These are phyloP conservation scores for Gouania willdenowi DNA, from an alignment of 2,797 vertebrate genomes.

Conservation along the genomic window DNA sequence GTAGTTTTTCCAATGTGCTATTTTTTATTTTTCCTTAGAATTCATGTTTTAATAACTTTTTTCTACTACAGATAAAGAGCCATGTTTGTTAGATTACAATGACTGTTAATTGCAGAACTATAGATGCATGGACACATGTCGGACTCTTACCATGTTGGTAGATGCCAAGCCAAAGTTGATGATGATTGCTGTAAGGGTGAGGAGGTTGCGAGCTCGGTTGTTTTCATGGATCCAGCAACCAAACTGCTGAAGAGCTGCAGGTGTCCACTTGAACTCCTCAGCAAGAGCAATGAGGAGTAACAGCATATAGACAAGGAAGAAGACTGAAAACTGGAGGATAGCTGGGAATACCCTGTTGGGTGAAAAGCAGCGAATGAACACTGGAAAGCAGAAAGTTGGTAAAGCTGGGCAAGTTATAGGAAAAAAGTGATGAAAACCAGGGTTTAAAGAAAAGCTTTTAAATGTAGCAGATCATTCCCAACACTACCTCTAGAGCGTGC, in stretches of 20 bases:
- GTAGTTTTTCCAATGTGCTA: too few relatives aligned
- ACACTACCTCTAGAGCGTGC: background rate
- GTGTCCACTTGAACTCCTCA: constrained; percentile 71
- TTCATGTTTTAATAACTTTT: too few relatives aligned
- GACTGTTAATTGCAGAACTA: too few relatives aligned
- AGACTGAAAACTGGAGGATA: constrained; percentile 62
- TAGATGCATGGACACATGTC: too few relatives aligned
- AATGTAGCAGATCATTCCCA: background rate
- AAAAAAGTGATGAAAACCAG: too few relatives aligned
- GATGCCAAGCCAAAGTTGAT: constrained; percentile 70
- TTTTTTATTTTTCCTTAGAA: too few relatives aligned
- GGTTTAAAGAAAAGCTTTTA: background rate
- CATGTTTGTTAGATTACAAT: too few relatives aligned
- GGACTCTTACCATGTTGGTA: constrained; percentile 66
- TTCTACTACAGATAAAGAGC: too few relatives aligned
- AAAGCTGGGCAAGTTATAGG: too few relatives aligned
- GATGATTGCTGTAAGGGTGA: constrained; percentile 68
- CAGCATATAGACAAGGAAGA: constrained; percentile 65
- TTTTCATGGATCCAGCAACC: constrained; percentile 79
- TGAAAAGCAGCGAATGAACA: background rate
- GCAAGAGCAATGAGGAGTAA: constrained; percentile 70
- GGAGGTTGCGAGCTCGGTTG: constrained; percentile 71
- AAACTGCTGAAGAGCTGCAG: constrained; percentile 55
- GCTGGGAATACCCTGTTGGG: constrained; percentile 51
- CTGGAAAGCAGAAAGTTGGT: too few relatives aligned